Conservation (phyloP, 1,140 invertebrate species). For the Pristionchus pacificus region DNA sequence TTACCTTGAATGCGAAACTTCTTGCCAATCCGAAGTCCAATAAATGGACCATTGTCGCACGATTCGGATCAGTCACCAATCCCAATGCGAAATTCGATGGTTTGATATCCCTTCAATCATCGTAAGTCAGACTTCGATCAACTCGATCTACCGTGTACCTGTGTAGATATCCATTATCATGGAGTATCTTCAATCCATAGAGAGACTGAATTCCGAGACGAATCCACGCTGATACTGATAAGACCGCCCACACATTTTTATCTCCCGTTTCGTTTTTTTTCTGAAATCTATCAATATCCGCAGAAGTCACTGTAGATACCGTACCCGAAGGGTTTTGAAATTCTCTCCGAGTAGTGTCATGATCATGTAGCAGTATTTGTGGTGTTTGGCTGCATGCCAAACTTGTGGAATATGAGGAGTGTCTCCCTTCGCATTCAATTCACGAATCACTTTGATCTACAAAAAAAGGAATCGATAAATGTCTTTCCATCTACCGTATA, state of each 20-base stretch:
- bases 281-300: constrained; percentile 1
- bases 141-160: neutral
- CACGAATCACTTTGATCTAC: constrained; percentile 19
- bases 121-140: neutral
- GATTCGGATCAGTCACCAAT: constrained; percentile 14
- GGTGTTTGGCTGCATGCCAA: constrained; percentile 30
- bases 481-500: neutral
- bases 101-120: constrained; percentile 36
- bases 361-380: constrained; percentile 35
- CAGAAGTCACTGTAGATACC: neutral
- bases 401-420: constrained; percentile 27
- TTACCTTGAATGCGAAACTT: constrained; percentile 17
- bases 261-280: neutral
- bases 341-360: constrained; percentile 36
- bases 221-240: neutral
- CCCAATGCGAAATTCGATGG: constrained; percentile 46
- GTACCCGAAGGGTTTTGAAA: constrained; percentile 17
- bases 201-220: neutral
- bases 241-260: neutral
- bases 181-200: neutral
- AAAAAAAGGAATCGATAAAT: neutral
- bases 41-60: constrained; percentile 29
- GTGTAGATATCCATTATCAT: neutral
- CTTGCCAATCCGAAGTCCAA: constrained; percentile 33
- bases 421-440: constrained; percentile 15